Percentiles rank a stretch among this genome's conserved stretches.
Evolutionary conservation across 2,113 vertebrate genomes (phyloP).

Genomic region (Bos taurus): ARS-UCD2.0 NC_037339.1:47929501-47930000

Average conservation of each 20-base stretch:
- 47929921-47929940: neutral
- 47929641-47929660: neutral
- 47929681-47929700: neutral
- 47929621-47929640: neutral
- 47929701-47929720: neutral
- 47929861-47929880: neutral
- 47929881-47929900: neutral
- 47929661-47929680: neutral
- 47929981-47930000: neutral
- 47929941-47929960: neutral
- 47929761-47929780: neutral
- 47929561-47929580: neutral
- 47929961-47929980: neutral
- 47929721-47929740: neutral
- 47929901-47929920: neutral
- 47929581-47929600: neutral
- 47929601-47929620: neutral
- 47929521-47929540: neutral
- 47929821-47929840: neutral
- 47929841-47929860: neutral
- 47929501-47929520: neutral
- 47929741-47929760: neutral
- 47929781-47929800: neutral
- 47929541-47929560: neutral
- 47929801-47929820: neutral